Conservation (phyloP, 2,797 vertebrate species). For the Onychomys torridus region DNA sequence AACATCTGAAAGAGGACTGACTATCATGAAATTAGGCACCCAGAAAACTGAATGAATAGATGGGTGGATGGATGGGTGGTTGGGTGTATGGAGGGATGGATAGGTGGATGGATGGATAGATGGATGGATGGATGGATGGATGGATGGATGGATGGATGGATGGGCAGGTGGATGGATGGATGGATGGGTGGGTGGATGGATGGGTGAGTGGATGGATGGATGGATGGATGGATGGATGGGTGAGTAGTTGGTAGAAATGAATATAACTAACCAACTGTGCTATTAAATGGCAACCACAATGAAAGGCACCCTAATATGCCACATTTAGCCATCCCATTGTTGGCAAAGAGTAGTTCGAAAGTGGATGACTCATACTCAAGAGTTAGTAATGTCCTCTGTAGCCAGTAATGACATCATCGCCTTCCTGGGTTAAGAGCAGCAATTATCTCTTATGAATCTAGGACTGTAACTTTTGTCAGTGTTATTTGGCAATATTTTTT, state of each 20-base stretch:
- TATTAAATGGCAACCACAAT: background rate
- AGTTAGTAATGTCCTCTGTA: background rate
- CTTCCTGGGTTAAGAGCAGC: constrained; percentile 47
- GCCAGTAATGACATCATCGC: constrained; percentile 42
- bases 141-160: too few species aligned
- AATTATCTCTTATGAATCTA: constrained; percentile 61
- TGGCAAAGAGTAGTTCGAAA: background rate
- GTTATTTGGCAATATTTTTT: constrained; percentile 51
- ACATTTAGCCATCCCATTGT: background rate
- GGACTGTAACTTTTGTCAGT: constrained; percentile 11
- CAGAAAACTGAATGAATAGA: background rate
- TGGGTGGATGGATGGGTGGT: background rate
- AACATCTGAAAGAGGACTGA: constrained; percentile 37
- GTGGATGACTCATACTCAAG: background rate
- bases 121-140: too few species aligned
- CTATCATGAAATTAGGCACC: background rate
- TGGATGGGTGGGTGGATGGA: too few species aligned
- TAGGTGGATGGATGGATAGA: too few species aligned
- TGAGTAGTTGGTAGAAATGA: background rate
- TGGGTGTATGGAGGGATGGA: too few species aligned
- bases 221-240: background rate
- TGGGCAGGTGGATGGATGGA: too few species aligned
- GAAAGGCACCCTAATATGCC: background rate
- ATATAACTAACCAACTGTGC: background rate
- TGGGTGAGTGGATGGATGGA: too few species aligned